Percentiles rank a stretch among this genome's conserved stretches.
These are phyloP conservation scores for Pseudocheirus occidentalis DNA, from an alignment of 2,797 vertebrate genomes.

Conservation along the genomic window DNA sequence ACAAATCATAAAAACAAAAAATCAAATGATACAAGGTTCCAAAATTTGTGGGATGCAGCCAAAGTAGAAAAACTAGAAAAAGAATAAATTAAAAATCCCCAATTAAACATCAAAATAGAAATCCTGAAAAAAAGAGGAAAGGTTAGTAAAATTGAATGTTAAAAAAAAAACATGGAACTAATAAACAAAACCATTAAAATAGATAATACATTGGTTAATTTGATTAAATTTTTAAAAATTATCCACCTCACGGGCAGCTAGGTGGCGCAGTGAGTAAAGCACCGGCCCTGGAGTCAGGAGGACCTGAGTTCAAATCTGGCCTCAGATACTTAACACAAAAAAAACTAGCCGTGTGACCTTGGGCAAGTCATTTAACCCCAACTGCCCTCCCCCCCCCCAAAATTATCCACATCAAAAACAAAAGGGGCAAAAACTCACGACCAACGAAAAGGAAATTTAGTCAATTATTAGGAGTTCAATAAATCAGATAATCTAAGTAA, in stretches of 20 bases:
- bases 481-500: neutral
- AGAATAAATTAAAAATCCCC: neutral
- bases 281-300: no score
- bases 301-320: no score
- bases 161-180: neutral
- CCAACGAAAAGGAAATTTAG: neutral
- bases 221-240: neutral
- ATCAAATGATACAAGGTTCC: neutral
- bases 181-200: neutral
- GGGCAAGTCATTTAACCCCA: no score
- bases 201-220: neutral
- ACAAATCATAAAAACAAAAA: neutral
- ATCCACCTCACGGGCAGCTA: no score
- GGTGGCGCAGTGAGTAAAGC: no score
- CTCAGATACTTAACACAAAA: no score
- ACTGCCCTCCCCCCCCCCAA: no score
- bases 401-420: neutral
- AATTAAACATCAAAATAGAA: neutral
- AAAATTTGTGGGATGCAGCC: neutral
- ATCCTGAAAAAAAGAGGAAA: no score
- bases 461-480: neutral
- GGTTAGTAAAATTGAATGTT: neutral
- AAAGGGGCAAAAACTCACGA: no score
- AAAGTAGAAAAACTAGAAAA: neutral
- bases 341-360: no score